A percentile compares a stretch with the other conserved stretches of the same genome.
phyloP scores from a whole-genome alignment of 2,888 invertebrate genomes.

The Myathropa florea region DNA sequence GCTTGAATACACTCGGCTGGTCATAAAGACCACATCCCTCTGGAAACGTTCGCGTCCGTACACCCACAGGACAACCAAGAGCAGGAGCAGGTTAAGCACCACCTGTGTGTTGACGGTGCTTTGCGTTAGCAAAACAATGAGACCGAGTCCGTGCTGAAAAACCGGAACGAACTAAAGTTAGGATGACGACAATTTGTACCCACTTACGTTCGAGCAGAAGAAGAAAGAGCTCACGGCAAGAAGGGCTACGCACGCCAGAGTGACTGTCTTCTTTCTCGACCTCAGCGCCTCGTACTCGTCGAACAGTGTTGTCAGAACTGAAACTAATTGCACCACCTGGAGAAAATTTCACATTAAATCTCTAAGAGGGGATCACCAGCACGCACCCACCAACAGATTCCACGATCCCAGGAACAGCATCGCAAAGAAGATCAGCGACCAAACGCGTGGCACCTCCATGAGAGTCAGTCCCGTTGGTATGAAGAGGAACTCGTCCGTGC shows the following conservation, averaged over 20 bases:
- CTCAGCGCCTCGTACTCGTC: slow-evolving; percentile 77
- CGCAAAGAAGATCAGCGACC: slow-evolving; percentile 88
- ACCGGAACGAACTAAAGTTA: background rate
- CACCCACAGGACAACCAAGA: slow-evolving; percentile 90
- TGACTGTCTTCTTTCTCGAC: slow-evolving; percentile 72
- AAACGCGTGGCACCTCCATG: slow-evolving; percentile 84
- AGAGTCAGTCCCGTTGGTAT: slow-evolving; percentile 74
- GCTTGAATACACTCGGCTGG: slow-evolving; percentile 83
- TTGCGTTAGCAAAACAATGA: slow-evolving; percentile 70
- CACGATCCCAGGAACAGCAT: slow-evolving; percentile 88
- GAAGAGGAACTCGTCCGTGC: slow-evolving; percentile 71
- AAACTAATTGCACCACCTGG: slow-evolving; percentile 55
- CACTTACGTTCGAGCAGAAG: slow-evolving; percentile 76
- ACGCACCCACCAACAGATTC: slow-evolving; percentile 87
- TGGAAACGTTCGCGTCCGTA: slow-evolving; percentile 87
- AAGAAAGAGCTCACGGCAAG: slow-evolving; percentile 73
- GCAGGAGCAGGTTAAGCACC: slow-evolving; percentile 83
- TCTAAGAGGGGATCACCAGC: too few species aligned
- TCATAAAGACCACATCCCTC: slow-evolving; percentile 88
- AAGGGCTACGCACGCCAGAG: slow-evolving; percentile 71
- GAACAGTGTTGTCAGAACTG: slow-evolving; percentile 74
- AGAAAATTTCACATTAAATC: background rate
- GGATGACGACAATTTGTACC: background rate
- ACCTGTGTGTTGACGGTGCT: slow-evolving; percentile 73
- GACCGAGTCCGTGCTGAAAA: slow-evolving; percentile 74